Percentiles rank a stretch among this genome's conserved stretches.
phyloP scores from a whole-genome alignment of 1,140 invertebrate species.

The Delia radicum region DNA sequence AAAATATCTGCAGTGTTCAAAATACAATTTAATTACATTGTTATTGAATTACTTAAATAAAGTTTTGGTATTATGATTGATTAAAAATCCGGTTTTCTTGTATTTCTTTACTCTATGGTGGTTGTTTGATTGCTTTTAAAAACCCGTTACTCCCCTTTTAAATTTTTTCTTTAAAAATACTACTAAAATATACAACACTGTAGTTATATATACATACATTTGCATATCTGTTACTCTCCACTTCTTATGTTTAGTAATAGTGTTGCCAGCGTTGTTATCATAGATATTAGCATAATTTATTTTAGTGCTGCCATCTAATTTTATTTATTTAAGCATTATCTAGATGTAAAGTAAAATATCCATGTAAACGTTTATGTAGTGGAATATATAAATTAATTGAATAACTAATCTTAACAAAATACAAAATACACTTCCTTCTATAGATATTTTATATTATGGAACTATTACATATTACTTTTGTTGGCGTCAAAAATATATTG shows the following conservation, averaged over 20 bases:
- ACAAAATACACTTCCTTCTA: no score
- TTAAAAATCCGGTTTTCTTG: neutral
- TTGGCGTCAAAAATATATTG: no score
- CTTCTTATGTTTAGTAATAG: no score
- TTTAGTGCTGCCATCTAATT: neutral
- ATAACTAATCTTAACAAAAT: no score
- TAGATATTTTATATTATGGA: no score
- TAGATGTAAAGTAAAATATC: no score
- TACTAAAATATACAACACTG: neutral
- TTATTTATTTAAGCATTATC: no score
- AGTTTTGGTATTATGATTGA: neutral
- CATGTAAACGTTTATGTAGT: no score
- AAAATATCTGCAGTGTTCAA: neutral
- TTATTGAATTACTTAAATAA: neutral
- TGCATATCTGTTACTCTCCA: neutral
- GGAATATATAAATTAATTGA: no score
- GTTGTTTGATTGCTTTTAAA: no score
- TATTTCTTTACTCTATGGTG: neutral
- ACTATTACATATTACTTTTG: no score
- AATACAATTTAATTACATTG: neutral
- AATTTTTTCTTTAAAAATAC: neutral
- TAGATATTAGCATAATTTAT: neutral
- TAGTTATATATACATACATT: neutral
- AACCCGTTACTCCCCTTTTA: neutral
- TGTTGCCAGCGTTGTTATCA: neutral